Evolutionary conservation across 2,888 invertebrate species (phyloP).

Genomic region (Microdon myrmicae): DNA sequence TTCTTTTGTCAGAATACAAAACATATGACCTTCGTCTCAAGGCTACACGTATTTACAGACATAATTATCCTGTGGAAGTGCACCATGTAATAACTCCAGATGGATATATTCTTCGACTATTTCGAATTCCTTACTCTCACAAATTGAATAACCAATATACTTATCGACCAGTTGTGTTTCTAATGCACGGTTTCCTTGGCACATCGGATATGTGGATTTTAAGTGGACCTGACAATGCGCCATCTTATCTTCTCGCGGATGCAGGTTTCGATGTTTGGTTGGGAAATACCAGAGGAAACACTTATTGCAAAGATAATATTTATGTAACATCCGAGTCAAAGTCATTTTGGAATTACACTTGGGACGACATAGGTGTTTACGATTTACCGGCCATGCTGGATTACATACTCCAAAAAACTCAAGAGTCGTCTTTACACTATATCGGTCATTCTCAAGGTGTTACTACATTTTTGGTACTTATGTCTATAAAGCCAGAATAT

Average conservation of each 20-base stretch:
- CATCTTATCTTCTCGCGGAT: constrained; percentile 69
- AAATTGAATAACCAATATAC: constrained; percentile 35
- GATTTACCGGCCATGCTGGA: constrained; percentile 89
- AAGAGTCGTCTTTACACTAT: constrained; percentile 68
- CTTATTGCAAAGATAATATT: constrained; percentile 69
- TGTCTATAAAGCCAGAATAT: constrained; percentile 55
- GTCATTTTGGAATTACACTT: constrained; percentile 71
- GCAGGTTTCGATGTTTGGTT: constrained; percentile 82
- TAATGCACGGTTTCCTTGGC: constrained; percentile 60
- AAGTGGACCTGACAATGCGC: constrained; percentile 57
- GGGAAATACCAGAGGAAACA: constrained; percentile 83
- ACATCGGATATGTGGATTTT: constrained; percentile 60
- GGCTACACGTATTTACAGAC: constrained; percentile 57
- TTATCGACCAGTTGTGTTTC: constrained; percentile 55
- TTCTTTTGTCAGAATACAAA: too few relatives aligned
- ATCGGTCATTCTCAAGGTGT: constrained; percentile 94
- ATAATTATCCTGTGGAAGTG: constrained; percentile 74
- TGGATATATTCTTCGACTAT: constrained; percentile 82
- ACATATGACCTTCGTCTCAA: too few relatives aligned
- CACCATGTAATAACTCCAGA: constrained; percentile 79
- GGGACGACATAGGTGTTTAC: constrained; percentile 87
- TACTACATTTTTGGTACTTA: constrained; percentile 74
- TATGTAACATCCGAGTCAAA: constrained; percentile 58
- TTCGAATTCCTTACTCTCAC: constrained; percentile 75
- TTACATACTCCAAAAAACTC: constrained; percentile 68